Conservation (phyloP, 2,888 invertebrate genomes). For the Neoaliturus tenellus region DNA sequence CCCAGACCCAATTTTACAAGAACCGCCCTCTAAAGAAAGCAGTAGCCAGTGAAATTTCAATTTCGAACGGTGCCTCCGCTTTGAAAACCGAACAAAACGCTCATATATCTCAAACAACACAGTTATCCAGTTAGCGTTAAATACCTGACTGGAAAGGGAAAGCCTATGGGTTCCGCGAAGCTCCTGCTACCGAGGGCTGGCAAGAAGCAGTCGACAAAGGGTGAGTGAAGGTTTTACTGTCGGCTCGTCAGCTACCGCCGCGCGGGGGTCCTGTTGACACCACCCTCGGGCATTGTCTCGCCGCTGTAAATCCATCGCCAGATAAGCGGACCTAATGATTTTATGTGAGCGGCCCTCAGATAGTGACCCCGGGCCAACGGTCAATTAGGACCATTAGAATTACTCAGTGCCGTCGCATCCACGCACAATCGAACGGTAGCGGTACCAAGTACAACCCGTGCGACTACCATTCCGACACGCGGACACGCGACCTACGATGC, state of each 20-base stretch:
- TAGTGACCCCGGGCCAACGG: conserved; percentile 23
- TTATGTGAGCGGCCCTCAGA: not conserved
- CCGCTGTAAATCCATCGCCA: not conserved
- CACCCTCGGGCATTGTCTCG: conserved; percentile 14
- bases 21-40: not conserved
- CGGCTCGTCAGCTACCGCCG: conserved; percentile 7
- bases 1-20: not conserved
- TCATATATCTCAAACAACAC: not conserved
- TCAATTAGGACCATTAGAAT: conserved; percentile 47
- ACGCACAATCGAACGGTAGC: conserved; percentile 38
- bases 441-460: conserved; percentile 23
- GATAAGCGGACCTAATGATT: conserved; percentile 14
- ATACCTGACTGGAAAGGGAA: conserved; percentile 28
- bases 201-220: not conserved
- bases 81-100: not conserved
- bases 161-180: conserved; percentile 24
- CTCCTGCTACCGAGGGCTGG: conserved; percentile 5
- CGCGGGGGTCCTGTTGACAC: conserved; percentile 41
- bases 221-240: conserved; percentile 38
- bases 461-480: no score
- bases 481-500: conserved; percentile 21
- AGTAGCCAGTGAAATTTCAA: conserved; percentile 4
- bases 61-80: not conserved
- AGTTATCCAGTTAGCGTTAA: not conserved
- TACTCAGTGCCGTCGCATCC: not conserved